phyloP scores from a whole-genome alignment of 2,113 vertebrate species.

The Bubalus kerabau region DNA sequence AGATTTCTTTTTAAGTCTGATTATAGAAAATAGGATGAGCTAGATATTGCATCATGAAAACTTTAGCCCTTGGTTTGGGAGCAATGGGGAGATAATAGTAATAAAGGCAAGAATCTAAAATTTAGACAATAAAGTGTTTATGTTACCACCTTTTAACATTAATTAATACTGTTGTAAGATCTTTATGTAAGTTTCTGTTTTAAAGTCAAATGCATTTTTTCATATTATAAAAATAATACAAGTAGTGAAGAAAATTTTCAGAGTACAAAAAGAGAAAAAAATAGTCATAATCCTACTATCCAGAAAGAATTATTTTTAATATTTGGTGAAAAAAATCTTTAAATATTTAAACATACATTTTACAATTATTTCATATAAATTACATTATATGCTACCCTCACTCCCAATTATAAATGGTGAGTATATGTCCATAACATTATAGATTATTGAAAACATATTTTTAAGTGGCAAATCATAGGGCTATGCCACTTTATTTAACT shows the following conservation, averaged over 20 bases:
- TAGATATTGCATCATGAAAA: neutral
- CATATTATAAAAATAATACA: neutral
- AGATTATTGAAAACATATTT: neutral
- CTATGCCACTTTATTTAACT: neutral
- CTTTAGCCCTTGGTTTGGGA: neutral
- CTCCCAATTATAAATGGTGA: neutral
- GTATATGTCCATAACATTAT: neutral
- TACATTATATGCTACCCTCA: neutral
- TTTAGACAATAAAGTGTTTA: neutral
- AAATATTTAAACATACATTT: neutral
- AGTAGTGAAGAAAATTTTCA: neutral
- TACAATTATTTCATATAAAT: conserved; percentile 5
- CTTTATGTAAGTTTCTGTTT: neutral
- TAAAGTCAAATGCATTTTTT: neutral
- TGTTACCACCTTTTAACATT: neutral
- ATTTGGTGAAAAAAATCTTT: conserved; percentile 4
- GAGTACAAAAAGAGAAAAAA: neutral
- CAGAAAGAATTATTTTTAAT: neutral
- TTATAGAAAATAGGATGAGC: neutral
- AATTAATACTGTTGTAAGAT: neutral
- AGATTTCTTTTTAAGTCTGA: neutral
- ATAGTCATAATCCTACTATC: neutral
- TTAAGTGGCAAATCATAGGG: neutral
- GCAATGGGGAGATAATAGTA: neutral
- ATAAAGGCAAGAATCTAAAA: neutral